Percentiles rank a stretch among this genome's conserved stretches.
Conservation (phyloP, 2,113 vertebrate species). For the Phrynosoma blainvillii region DNA sequence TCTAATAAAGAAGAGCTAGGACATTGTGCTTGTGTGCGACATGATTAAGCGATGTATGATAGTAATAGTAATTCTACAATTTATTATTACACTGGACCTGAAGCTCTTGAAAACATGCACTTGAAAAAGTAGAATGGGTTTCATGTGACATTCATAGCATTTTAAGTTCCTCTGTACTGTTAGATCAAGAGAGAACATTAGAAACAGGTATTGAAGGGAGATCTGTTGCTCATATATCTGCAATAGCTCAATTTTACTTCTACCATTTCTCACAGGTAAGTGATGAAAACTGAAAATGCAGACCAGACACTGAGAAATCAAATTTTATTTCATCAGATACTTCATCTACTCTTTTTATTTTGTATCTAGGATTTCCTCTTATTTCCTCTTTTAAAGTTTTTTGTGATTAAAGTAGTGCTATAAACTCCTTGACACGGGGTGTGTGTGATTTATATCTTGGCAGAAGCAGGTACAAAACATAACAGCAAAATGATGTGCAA, state of each 20-base stretch:
- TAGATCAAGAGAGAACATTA: conserved; percentile 36
- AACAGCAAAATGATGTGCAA: conserved; percentile 34
- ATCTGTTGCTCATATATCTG: conserved; percentile 44
- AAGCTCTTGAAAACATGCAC: background rate
- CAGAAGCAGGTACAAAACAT: conserved; percentile 37
- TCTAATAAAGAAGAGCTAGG: background rate
- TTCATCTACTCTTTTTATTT: conserved; percentile 60
- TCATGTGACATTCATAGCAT: conserved; percentile 23
- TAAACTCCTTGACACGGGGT: conserved; percentile 56
- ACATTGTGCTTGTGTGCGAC: conserved; percentile 26
- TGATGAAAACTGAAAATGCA: conserved; percentile 67
- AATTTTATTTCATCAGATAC: conserved; percentile 32
- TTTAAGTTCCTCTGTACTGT: conserved; percentile 41
- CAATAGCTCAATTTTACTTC: conserved; percentile 52
- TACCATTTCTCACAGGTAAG: conserved; percentile 55
- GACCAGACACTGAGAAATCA: conserved; percentile 55
- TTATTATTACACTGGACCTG: conserved; percentile 5
- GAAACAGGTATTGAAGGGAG: conserved; percentile 6
- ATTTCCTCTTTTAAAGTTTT: conserved; percentile 55
- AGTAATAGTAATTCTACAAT: background rate
- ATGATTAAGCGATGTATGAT: background rate
- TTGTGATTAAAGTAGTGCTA: conserved; percentile 66
- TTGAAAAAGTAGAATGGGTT: conserved; percentile 29
- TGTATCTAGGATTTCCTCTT: conserved; percentile 39
- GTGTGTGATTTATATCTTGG: conserved; percentile 64